phyloP scores from a whole-genome alignment of 2,113 vertebrate genomes.

The Oxyura jamaicensis region DNA sequence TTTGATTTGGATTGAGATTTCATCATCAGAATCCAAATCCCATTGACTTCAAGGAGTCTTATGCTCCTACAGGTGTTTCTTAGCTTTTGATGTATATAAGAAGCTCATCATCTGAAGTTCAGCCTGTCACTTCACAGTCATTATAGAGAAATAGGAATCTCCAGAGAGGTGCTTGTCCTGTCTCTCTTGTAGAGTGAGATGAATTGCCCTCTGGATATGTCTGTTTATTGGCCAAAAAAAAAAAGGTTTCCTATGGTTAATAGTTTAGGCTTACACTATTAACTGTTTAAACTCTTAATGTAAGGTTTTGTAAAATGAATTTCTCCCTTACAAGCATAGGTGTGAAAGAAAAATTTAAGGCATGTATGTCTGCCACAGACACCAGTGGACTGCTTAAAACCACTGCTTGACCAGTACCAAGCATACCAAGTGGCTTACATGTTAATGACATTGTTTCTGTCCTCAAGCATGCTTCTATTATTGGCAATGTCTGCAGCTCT shows the following conservation, averaged over 20 bases:
- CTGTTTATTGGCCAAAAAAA: not conserved
- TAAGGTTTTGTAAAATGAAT: not conserved
- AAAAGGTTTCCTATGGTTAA: rapidly evolving
- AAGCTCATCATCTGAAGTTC: not conserved
- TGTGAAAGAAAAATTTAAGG: not conserved
- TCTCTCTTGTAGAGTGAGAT: not conserved
- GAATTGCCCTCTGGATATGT: not conserved
- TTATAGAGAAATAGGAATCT: not conserved
- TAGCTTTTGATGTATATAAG: not conserved
- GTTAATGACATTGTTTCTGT: not conserved
- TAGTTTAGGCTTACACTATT: not conserved
- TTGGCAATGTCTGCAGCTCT: not conserved
- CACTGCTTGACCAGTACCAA: not conserved
- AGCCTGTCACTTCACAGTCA: not conserved
- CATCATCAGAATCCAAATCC: not conserved
- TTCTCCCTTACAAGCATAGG: not conserved
- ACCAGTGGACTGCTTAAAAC: not conserved
- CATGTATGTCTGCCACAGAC: not conserved
- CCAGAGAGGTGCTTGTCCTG: not conserved
- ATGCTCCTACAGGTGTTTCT: not conserved
- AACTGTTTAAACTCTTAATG: not conserved
- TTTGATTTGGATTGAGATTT: not conserved
- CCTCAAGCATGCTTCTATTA: not conserved
- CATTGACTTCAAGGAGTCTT: not conserved
- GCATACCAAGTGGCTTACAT: not conserved